Evolutionary conservation across 2,113 vertebrate genomes (phyloP).

Genomic region (Corythaixoides concolor): DNA sequence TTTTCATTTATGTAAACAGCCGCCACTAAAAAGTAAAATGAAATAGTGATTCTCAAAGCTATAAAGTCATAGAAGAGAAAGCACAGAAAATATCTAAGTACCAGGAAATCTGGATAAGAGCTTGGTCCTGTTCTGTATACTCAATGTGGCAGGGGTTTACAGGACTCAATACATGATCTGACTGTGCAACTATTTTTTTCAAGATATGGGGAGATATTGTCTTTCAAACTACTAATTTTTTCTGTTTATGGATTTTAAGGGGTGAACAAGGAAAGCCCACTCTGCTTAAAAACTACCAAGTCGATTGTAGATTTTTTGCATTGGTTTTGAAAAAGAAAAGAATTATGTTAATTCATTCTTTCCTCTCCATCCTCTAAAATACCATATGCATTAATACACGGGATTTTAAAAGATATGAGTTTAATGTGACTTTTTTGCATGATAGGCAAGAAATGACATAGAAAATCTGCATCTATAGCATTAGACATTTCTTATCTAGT

Average conservation of each 20-base stretch:
- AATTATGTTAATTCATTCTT: not conserved
- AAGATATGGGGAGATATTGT: not conserved
- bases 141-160: not conserved
- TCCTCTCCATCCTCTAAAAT: not conserved
- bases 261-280: not conserved
- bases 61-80: not conserved
- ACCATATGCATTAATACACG: not conserved
- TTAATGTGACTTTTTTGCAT: not conserved
- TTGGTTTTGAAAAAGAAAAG: not conserved
- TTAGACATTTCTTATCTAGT: not conserved
- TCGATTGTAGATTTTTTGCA: not conserved
- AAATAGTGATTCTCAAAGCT: not conserved
- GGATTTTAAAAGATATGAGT: not conserved
- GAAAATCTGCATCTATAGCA: not conserved
- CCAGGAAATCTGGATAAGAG: not conserved
- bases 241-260: not conserved
- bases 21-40: not conserved
- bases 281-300: not conserved
- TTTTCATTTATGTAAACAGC: not conserved
- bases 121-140: not conserved
- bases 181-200: not conserved
- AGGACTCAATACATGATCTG: not conserved
- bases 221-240: not conserved
- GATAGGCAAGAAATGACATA: not conserved
- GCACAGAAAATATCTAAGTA: not conserved